A percentile compares a stretch with the other conserved stretches of the same genome.
These are phyloP conservation scores for Neoniphon sammara DNA, from an alignment of 2,797 vertebrate species.

Conservation along the genomic window DNA sequence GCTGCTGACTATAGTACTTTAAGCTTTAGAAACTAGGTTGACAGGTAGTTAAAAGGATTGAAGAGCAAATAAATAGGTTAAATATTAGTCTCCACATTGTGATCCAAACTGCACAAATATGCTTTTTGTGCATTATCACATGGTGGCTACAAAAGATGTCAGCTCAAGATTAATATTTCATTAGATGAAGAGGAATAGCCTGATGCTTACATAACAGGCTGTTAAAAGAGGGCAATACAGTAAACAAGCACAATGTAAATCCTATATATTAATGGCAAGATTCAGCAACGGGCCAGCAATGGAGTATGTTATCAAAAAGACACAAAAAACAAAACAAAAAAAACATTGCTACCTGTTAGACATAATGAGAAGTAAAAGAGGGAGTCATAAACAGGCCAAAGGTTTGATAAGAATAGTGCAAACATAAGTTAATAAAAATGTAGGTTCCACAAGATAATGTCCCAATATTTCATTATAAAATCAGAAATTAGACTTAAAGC, in stretches of 20 bases:
- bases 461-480: neutral
- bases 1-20: neutral
- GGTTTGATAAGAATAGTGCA: constrained; percentile 13
- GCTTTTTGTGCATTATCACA: neutral
- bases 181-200: constrained; percentile 19
- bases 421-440: neutral
- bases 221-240: constrained; percentile 34
- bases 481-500: neutral
- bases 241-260: neutral
- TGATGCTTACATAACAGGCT: constrained; percentile 62
- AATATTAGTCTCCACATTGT: neutral
- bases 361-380: constrained; percentile 9
- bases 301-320: neutral
- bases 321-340: neutral
- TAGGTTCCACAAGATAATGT: neutral
- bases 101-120: too few species aligned
- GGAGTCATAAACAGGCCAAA: constrained; percentile 47
- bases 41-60: neutral
- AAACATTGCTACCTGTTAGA: neutral
- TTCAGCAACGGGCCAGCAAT: too few species aligned
- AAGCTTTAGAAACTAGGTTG: constrained; percentile 14
- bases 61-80: neutral
- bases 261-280: too few species aligned
- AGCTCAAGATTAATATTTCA: constrained; percentile 56
- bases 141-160: constrained; percentile 8